Conservation (phyloP, 2,797 vertebrate species). For the Aplochiton taeniatus region DNA sequence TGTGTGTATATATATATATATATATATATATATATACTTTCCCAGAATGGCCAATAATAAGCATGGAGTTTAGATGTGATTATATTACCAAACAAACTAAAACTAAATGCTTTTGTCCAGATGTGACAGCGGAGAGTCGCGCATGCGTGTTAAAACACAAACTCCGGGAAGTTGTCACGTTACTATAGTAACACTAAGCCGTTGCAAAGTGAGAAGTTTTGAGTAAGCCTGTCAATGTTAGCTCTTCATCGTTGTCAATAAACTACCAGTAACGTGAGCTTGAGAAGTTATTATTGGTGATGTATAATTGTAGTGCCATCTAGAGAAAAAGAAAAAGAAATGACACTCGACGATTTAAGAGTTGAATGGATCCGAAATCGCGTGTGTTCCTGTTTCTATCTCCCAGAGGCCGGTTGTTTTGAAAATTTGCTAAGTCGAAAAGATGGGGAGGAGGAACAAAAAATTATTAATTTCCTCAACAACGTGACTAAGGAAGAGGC, state of each 20-base stretch:
- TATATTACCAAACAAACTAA: no score
- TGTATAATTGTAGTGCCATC: not conserved
- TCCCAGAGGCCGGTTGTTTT: constrained; percentile 69
- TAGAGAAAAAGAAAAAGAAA: constrained; percentile 24
- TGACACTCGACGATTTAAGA: constrained; percentile 81
- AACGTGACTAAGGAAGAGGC: constrained; percentile 52
- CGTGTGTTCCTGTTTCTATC: constrained; percentile 64
- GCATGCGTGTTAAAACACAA: not conserved
- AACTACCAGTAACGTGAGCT: no score
- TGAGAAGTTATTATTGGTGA: no score
- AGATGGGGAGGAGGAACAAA: constrained; percentile 70
- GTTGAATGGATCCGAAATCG: constrained; percentile 84
- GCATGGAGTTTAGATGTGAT: no score
- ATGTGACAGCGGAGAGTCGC: no score
- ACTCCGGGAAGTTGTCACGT: constrained; percentile 5
- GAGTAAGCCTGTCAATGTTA: no score
- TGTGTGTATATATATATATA: no score
- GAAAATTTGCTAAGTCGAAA: constrained; percentile 80
- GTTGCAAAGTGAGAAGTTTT: no score
- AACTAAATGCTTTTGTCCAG: no score
- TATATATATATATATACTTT: no score
- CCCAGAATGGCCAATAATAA: no score
- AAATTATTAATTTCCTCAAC: constrained; percentile 76
- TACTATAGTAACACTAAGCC: constrained; percentile 26
- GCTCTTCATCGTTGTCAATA: no score